Conservation (phyloP, 2,888 invertebrate species). For the Plebejus melissa region DNA sequence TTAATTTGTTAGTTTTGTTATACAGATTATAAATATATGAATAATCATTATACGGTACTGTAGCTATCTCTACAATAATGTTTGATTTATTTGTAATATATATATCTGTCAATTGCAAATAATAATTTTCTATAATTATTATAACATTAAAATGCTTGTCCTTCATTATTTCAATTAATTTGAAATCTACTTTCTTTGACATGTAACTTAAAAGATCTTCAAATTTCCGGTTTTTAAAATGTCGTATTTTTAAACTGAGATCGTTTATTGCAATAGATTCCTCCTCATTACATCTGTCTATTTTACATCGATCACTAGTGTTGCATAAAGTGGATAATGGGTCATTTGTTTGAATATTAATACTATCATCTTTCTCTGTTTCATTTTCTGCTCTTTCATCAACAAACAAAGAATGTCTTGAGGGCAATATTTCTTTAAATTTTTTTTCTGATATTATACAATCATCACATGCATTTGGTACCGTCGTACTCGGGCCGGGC, state of each 20-base stretch:
- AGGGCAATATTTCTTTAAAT: background rate
- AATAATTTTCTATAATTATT: constrained; percentile 16
- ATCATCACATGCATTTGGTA: too few species aligned
- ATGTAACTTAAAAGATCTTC: background rate
- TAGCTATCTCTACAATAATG: constrained; percentile 11
- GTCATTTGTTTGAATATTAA: background rate
- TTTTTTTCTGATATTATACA: too few species aligned
- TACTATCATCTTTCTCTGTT: background rate
- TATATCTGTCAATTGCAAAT: constrained; percentile 12
- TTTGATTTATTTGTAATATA: background rate
- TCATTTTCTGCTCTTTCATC: background rate
- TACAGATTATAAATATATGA: constrained; percentile 6
- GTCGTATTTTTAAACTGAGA: background rate
- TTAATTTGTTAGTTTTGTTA: background rate
- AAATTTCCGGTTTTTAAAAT: background rate
- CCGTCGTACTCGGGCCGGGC: too few species aligned
- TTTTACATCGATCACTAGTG: background rate
- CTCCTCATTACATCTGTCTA: background rate
- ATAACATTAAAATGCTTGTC: constrained; percentile 4
- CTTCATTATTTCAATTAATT: background rate
- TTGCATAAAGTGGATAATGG: background rate
- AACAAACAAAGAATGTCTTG: background rate
- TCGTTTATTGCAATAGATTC: background rate
- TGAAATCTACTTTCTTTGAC: background rate
- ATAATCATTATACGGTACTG: constrained; percentile 3